Evolutionary conservation across 2,797 vertebrate species (phyloP), one percentile per base, ranked within the genome.

Genomic region (Poeciliopsis turneri): DNA sequence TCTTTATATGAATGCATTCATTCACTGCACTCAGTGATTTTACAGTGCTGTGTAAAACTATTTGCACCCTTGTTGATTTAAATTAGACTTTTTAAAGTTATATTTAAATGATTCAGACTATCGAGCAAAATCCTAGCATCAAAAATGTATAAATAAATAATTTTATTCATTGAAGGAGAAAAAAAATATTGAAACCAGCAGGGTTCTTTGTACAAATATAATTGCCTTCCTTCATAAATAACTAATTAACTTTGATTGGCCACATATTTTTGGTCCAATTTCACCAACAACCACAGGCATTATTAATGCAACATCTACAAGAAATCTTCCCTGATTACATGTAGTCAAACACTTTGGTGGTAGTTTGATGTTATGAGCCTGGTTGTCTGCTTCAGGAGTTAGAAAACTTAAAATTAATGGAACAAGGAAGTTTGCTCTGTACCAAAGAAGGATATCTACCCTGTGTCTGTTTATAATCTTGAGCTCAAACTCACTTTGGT

Each of bases 1-100:
- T 46, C 16, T 49, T 69, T 72, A 79, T 36, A 47, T 49, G n/a
- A 61, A 23, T 72, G 80, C 87, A 68, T 78, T 49, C 33, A 76
- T 70, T 33, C 4, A 0, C 36, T 11, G 0, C 7, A 18, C 43
- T 3, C 6, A 30, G n/a, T 72, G 45, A 36, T 73, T 73, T 39
- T 73, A 55, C 20, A 25, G 1, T 53, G 5, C 33, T n/a, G 28
- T 74, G 71, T 28, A 13, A 75, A 36, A 80, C 75, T 43, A 45
- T 43, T 69, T 45, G 23, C 36, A 23, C 4, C 36, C 10, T 39
- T 68, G 36, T 23, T 25, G 10, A 41, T 68, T 68, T 68, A 39
- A 68, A 41, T 68, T 70, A 3, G 13, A 45, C n/a, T n/a, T 45
- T 69, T 69, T 61, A 6, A 30, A 2, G 25, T n/a, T 12, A 45